These are phyloP conservation scores for Suricata suricatta DNA, from an alignment of 2,113 vertebrate species.

Conservation along the genomic window DNA sequence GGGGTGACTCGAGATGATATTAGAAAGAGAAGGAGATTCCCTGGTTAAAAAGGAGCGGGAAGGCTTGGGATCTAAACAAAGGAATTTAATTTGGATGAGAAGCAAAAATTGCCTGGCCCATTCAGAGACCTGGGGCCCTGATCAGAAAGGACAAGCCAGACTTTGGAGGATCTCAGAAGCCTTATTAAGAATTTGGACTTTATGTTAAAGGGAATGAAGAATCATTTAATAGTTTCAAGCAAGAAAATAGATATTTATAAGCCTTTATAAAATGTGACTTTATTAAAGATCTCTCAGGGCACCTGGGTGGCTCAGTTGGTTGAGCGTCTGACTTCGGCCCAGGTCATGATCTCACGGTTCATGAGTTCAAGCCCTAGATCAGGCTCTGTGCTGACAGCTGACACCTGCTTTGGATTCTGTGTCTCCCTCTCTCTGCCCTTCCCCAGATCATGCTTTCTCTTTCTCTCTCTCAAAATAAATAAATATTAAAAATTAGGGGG, in stretches of 20 bases:
- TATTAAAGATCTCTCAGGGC: not conserved
- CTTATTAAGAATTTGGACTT: not conserved
- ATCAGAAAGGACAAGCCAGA: not conserved
- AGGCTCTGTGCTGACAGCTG: no score
- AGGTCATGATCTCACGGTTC: no score
- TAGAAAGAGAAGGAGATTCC: not conserved
- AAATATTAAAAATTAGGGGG: no score
- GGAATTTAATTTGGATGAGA: not conserved
- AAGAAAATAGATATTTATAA: not conserved
- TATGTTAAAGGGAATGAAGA: not conserved
- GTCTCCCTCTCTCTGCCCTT: no score
- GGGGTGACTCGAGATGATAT: not conserved
- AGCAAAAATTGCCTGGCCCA: not conserved
- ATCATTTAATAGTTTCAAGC: not conserved
- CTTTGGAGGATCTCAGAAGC: not conserved
- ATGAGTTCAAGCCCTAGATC: no score
- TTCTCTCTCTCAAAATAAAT: no score
- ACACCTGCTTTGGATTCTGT: no score
- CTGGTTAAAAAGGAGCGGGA: not conserved
- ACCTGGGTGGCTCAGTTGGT: no score
- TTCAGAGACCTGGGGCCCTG: not conserved
- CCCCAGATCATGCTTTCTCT: no score
- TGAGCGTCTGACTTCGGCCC: no score
- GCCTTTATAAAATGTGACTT: not conserved
- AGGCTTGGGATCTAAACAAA: not conserved